Evolutionary conservation across 2,113 vertebrate species (phyloP).

Genomic region (Oncorhynchus kisutch): DNA sequence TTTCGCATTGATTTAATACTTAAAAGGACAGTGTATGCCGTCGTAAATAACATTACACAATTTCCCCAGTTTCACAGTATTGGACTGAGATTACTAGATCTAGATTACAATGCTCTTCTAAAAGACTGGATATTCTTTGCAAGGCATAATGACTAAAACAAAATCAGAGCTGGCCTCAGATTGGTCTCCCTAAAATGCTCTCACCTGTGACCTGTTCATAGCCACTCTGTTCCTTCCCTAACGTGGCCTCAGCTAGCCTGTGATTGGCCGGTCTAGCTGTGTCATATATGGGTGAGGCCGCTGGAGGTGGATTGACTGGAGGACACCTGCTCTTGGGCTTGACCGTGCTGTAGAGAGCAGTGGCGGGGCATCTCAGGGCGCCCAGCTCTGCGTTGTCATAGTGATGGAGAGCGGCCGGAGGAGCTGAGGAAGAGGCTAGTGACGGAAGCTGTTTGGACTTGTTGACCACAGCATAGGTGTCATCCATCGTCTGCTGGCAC

Average conservation of each 20-base stretch:
- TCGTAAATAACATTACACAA: too few relatives aligned
- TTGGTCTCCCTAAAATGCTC: not conserved
- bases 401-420: conserved; percentile 40
- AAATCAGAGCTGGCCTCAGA: too few relatives aligned
- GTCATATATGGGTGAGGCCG: conserved; percentile 22
- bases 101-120: too few relatives aligned
- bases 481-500: conserved; percentile 56
- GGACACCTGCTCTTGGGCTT: conserved; percentile 39
- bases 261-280: not conserved
- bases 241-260: not conserved
- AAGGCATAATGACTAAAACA: too few relatives aligned
- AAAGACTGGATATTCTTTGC: too few relatives aligned
- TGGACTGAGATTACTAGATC: too few relatives aligned
- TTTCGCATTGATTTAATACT: too few relatives aligned
- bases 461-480: conserved; percentile 76
- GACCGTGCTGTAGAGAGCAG: conserved; percentile 63
- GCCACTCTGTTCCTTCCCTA: not conserved
- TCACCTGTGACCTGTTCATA: conserved; percentile 44
- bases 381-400: conserved; percentile 65
- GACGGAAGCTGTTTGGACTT: conserved; percentile 52
- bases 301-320: not conserved
- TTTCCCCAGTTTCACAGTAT: too few relatives aligned
- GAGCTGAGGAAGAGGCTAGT: not conserved
- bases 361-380: not conserved
- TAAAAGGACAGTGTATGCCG: too few relatives aligned